Evolutionary conservation across 2,888 invertebrate species (phyloP).

Genomic region (Mimachlamys varia): DNA sequence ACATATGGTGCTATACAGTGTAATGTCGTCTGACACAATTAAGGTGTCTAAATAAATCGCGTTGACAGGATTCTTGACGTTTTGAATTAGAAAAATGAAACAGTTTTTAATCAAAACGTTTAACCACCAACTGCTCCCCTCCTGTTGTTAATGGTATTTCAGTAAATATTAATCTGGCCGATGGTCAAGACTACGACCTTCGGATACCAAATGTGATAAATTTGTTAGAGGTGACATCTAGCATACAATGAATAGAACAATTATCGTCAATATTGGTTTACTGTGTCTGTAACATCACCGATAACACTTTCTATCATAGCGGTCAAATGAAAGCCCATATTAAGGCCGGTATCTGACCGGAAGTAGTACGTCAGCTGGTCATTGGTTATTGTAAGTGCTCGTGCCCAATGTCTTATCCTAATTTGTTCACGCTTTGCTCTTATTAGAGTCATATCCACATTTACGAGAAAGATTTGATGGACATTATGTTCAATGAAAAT

Average conservation of each 20-base stretch:
- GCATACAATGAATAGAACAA: background rate
- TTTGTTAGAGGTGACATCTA: background rate
- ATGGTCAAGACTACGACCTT: background rate
- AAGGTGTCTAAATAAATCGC: too few species aligned
- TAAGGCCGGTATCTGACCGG: background rate
- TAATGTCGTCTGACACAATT: too few species aligned
- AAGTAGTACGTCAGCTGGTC: background rate
- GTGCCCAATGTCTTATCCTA: background rate
- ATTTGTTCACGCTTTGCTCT: background rate
- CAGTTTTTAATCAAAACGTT: too few species aligned
- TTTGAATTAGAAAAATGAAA: too few species aligned
- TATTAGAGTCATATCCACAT: background rate
- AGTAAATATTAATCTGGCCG: too few species aligned
- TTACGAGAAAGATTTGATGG: background rate
- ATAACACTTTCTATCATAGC: background rate
- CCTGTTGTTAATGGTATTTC: too few species aligned
- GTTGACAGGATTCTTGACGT: too few species aligned
- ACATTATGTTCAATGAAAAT: slow-evolving; percentile 5
- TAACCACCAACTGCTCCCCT: too few species aligned
- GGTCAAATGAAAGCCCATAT: background rate
- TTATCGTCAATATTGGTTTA: background rate
- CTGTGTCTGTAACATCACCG: background rate
- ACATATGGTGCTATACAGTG: too few species aligned
- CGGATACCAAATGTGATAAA: background rate
- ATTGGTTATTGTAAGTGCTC: background rate